Evolutionary conservation across 2,797 vertebrate species (phyloP).

Genomic region (Danio aesculapii): DNA sequence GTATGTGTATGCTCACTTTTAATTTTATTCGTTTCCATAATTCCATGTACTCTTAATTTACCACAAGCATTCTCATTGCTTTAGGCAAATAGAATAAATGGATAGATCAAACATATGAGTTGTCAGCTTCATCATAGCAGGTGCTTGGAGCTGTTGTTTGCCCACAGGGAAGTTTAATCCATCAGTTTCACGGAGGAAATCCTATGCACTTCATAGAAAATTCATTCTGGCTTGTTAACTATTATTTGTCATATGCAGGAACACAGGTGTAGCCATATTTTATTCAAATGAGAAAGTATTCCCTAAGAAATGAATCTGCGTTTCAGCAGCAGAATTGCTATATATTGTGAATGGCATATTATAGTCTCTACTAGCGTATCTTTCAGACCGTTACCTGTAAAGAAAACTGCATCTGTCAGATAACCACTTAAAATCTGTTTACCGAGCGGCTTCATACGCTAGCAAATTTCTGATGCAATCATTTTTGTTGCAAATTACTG

Average conservation of each 20-base stretch:
- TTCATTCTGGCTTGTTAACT: background rate
- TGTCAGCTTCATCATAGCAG: conserved; percentile 1
- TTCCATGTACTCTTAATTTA: background rate
- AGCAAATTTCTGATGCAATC: background rate
- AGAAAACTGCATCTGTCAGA: conserved; percentile 9
- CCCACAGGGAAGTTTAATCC: background rate
- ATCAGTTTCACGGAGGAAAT: background rate
- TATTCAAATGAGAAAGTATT: background rate
- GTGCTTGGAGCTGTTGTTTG: conserved; percentile 2
- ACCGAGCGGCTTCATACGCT: background rate
- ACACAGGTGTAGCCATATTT: background rate
- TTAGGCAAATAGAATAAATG: background rate
- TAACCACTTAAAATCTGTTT: background rate
- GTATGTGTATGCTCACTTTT: background rate
- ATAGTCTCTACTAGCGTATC: background rate
- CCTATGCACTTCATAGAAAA: background rate
- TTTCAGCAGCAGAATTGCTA: background rate
- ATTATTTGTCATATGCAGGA: background rate
- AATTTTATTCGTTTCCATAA: background rate
- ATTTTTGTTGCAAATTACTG: background rate
- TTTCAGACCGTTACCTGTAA: background rate
- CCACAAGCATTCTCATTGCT: background rate
- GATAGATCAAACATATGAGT: background rate
- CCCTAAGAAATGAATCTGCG: background rate
- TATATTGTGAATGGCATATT: background rate